Evolutionary conservation across 2,888 invertebrate genomes (phyloP), one percentile per base, ranked within the genome.

Genomic region (Agrilus cyanescens): DNA sequence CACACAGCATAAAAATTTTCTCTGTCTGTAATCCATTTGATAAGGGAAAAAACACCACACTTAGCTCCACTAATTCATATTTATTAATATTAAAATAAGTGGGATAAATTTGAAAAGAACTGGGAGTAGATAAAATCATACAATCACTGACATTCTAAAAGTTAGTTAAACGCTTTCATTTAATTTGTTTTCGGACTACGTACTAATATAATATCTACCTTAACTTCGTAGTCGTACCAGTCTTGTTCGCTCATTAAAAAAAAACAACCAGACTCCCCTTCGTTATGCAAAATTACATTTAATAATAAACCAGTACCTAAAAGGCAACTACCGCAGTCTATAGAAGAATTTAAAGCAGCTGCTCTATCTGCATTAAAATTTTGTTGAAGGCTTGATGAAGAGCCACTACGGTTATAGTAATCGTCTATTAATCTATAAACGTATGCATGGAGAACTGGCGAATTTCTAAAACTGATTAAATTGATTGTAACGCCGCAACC

Each of bases 261-360:
- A 54, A 71, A 71, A 44, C 53, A 57, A 13, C 65, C 69, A 7
- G 47, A 45, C 2, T 58, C 60, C 2, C 71, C 70, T 16, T 50
- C 36, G 48, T 71, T 71, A 47, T 54, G 57, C 29, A 70, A 50
- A 37, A 57, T 52, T 13, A 64, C 47, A 2, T 53, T 49, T 2
- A 64, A 40, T 4, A 56, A 46, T 10, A 59, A 46, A 37, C 57
- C 49, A 45, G 63, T 61, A 2, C 68, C 68, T 2, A 69, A 49
- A 14, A 71, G 63, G 50, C 64, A 65, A 36, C 57, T 56, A 3
- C 63, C 64, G 50, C 67, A 70, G 38, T 71, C 68, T n/a, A 69
- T 61, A 13, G 58, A 59, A 5, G 56, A 54, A 46, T 65, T 65
- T 18, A 63, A 41, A 10, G 60, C 63, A 34, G 49, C 43, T 12